A percentile compares a stretch with the other conserved stretches of the same genome.
These are phyloP conservation scores for Eupithecia dodoneata DNA, from an alignment of 2,888 invertebrate genomes.

Conservation along the genomic window DNA sequence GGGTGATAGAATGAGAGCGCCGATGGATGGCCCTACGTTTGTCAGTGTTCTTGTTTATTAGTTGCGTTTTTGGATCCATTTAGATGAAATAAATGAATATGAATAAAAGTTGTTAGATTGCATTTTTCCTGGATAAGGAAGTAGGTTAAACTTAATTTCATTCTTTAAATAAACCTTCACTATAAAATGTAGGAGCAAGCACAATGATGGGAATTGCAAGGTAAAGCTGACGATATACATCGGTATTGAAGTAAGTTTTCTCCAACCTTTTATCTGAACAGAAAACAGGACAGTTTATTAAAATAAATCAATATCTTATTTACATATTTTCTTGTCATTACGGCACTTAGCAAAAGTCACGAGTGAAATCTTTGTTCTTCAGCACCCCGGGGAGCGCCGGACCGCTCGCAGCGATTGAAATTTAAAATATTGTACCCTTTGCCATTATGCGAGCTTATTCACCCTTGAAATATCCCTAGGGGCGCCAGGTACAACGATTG, in stretches of 20 bases:
- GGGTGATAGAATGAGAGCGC: conserved; percentile 60
- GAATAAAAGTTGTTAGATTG: neutral
- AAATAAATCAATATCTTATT: conserved; percentile 40
- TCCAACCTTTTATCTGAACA: neutral
- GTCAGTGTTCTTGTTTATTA: conserved; percentile 62
- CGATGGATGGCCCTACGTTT: conserved; percentile 62
- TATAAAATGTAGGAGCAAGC: neutral
- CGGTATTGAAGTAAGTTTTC: neutral
- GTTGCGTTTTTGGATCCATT: conserved; percentile 53
- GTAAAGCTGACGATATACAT: neutral
- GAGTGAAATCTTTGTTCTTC: conserved; percentile 78
- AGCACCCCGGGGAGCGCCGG: conserved; percentile 70
- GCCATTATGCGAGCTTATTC: conserved; percentile 85
- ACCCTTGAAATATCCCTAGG: conserved; percentile 85
- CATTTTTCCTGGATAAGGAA: neutral
- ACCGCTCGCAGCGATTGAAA: conserved; percentile 85
- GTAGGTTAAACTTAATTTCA: neutral
- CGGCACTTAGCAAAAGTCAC: conserved; percentile 78
- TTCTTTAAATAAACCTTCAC: neutral
- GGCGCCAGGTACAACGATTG: conserved; percentile 82
- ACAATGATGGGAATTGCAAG: neutral
- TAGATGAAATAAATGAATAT: conserved; percentile 42
- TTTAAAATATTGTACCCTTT: conserved; percentile 85
- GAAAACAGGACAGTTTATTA: neutral
- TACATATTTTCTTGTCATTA: conserved; percentile 68